Percentiles rank a stretch among this genome's conserved stretches.
Evolutionary conservation across 1,140 invertebrate species (phyloP).

Genomic region (Bombus sibiricus): DNA sequence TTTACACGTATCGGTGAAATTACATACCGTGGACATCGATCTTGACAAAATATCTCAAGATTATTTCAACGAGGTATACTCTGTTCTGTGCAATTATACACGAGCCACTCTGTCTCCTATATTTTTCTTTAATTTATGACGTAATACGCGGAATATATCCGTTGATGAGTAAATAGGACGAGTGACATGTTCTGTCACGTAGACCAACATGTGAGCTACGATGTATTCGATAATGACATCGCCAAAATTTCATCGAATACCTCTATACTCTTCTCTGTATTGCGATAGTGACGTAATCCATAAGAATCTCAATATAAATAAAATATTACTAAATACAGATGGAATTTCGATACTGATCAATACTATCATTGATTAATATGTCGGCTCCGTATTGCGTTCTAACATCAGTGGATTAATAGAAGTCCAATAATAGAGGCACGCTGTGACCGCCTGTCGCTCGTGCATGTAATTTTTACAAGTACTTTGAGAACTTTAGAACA

Average conservation of each 20-base stretch:
- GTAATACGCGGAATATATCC: no score
- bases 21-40: not conserved
- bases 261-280: not conserved
- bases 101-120: not conserved
- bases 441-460: not conserved
- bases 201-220: not conserved
- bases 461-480: constrained; percentile 3
- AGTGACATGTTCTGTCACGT: not conserved
- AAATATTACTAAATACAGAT: not conserved
- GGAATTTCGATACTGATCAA: not conserved
- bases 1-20: no score
- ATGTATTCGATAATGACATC: constrained; percentile 2
- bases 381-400: not conserved
- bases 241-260: not conserved
- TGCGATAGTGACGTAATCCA: no score
- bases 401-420: not conserved
- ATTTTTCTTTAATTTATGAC: not conserved
- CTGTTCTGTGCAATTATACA: not conserved
- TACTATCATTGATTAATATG: constrained; percentile 4
- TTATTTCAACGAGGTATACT: not conserved
- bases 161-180: not conserved
- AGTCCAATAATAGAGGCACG: not conserved
- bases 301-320: not conserved
- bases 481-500: not conserved
- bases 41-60: not conserved